Conservation (phyloP, 35 echinoderm and acorn worm species). For the Chiridota heheva region DNA sequence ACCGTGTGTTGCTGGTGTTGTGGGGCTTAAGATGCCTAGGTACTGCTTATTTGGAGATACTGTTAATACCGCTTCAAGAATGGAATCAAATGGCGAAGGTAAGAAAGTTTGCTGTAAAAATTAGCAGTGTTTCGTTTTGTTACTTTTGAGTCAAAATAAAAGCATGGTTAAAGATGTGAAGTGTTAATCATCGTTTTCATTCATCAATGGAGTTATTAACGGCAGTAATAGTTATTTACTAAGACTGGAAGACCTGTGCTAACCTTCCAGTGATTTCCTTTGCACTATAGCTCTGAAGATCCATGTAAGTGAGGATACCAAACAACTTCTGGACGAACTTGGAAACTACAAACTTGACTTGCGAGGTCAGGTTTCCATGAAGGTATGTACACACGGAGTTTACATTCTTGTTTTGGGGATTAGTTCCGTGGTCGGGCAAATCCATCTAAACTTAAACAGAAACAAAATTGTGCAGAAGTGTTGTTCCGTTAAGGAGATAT, state of each 20-base stretch:
- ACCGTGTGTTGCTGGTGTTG: constrained; percentile 63
- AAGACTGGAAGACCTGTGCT: background rate
- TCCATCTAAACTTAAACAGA: no score
- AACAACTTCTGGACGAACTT: constrained; percentile 31
- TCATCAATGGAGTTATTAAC: background rate
- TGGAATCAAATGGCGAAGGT: constrained; percentile 81
- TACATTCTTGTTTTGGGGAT: no score
- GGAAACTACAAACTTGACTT: constrained; percentile 13
- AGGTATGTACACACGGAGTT: constrained; percentile 51
- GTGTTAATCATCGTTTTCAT: background rate
- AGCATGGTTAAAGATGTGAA: background rate
- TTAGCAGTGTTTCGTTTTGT: no score
- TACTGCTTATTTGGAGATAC: constrained; percentile 77
- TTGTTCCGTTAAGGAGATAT: no score
- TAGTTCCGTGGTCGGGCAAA: no score
- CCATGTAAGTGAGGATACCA: constrained; percentile 46
- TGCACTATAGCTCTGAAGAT: constrained; percentile 60
- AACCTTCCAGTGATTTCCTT: no score
- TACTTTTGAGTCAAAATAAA: background rate
- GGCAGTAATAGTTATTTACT: background rate
- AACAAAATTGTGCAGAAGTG: no score
- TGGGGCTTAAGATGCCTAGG: constrained; percentile 73
- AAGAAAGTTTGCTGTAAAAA: background rate
- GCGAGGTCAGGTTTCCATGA: constrained; percentile 64
- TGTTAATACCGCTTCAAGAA: constrained; percentile 72